Conservation (phyloP, 2,888 invertebrate species). For the Xylota segnis region DNA sequence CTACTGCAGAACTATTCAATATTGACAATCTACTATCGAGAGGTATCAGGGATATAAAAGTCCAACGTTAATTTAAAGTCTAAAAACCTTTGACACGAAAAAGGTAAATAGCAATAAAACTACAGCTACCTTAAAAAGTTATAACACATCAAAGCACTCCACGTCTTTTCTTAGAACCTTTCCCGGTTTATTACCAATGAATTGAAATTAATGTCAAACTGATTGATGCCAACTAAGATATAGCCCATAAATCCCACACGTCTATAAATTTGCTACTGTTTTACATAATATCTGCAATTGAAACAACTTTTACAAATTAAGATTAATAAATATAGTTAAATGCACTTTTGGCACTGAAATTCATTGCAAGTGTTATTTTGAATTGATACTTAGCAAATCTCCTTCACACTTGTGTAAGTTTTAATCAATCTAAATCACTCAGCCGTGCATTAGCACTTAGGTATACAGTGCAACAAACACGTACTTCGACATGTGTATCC, state of each 20-base stretch:
- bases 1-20: no score
- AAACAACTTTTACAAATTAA: slow-evolving; percentile 20
- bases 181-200: not conserved
- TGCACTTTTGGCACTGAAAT: slow-evolving; percentile 7
- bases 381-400: slow-evolving; percentile 5
- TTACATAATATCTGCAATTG: not conserved
- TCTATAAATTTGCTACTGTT: slow-evolving; percentile 21
- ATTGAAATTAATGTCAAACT: slow-evolving; percentile 1
- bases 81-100: no score
- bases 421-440: slow-evolving; percentile 20
- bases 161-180: not conserved
- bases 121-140: slow-evolving; percentile 9
- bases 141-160: not conserved
- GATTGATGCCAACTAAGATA: slow-evolving; percentile 30
- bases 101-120: slow-evolving; percentile 1
- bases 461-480: not conserved
- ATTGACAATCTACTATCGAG: no score
- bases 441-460: slow-evolving; percentile 19
- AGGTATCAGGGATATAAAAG: no score
- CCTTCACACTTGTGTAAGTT: slow-evolving; percentile 18
- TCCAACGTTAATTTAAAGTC: no score
- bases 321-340: slow-evolving; percentile 16
- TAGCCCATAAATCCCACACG: slow-evolving; percentile 27
- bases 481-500: not conserved
- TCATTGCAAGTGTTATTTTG: not conserved